Evolutionary conservation across 2,113 vertebrate species (phyloP), one percentile per base, ranked within the genome.

Genomic region (Oreamnos americanus): DNA sequence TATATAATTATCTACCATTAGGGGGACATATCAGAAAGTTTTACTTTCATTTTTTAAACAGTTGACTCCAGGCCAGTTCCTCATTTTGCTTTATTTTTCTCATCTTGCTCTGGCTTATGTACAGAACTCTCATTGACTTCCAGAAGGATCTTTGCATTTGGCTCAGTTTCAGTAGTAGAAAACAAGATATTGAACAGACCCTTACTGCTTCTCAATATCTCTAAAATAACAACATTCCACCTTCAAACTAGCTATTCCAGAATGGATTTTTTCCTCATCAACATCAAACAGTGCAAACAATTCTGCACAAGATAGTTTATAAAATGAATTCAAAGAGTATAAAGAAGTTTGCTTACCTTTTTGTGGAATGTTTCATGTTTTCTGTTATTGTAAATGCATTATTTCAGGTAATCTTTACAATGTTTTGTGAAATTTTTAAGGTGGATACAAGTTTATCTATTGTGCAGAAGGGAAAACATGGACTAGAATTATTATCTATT

Each of bases 1-100:
- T 78, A 78, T 33, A 64, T 78, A 91, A 97, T 97, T 96, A 91
- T 90, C 85, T 89, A 79, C 88, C 95, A 93, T 97, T 93, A 94
- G 43, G n/a, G 19, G 30, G 89, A 85, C 33, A 82, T 85, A 88
- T 95, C 36, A 86, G 64, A 96, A 93, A 97, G 14, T 96, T 97
- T 94, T 83, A 60, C 79, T 96, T 92, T 74, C 92, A 71, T 88
- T 92, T 97, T 98, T 95, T 89, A 58, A 83, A 84, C 16, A 74
- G 49, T 91, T 93, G 92, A 92, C 33, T 87, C 85, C 23, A 79
- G 21, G 60, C 93, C 96, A 96, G 39, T 64, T 97, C 96, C 62
- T 90, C 67, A 92, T 85, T 90, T 87, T 88, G 43, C 85, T 84
- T 87, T 62, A 78, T 91, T 88, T 97, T 91, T 71, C 45, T 95